Evolutionary conservation across 2,888 invertebrate genomes (phyloP).

Genomic region (Watsonalla binaria): DNA sequence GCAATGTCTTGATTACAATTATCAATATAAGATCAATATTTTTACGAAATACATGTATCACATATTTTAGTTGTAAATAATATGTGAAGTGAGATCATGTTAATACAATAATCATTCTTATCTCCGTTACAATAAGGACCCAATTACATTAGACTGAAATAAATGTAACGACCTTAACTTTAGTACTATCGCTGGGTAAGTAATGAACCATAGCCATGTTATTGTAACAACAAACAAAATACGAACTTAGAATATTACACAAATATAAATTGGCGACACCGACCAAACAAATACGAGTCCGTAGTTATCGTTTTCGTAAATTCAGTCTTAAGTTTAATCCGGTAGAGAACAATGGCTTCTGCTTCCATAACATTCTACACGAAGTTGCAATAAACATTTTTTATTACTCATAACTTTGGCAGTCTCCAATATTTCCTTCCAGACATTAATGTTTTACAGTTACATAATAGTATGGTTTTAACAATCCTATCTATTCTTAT

Average conservation of each 20-base stretch:
- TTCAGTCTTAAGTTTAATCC: slow-evolving; percentile 29
- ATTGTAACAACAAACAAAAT: slow-evolving; percentile 29
- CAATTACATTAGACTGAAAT: slow-evolving; percentile 5
- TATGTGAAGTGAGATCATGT: not conserved
- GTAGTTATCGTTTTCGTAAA: slow-evolving; percentile 25
- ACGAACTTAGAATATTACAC: slow-evolving; percentile 26
- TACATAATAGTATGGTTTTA: not conserved
- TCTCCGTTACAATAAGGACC: not conserved
- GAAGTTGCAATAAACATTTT: slow-evolving; percentile 18
- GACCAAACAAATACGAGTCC: slow-evolving; percentile 24
- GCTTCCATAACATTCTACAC: slow-evolving; percentile 15
- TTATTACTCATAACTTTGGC: slow-evolving; percentile 28
- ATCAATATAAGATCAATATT: too few species aligned
- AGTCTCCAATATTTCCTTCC: slow-evolving; percentile 11
- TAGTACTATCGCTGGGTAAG: slow-evolving; percentile 22
- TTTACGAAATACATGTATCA: too few species aligned
- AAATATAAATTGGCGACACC: slow-evolving; percentile 2
- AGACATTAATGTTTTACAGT: not conserved
- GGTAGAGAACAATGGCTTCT: slow-evolving; percentile 5
- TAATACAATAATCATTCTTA: not conserved
- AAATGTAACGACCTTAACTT: slow-evolving; percentile 9
- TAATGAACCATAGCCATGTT: slow-evolving; percentile 28
- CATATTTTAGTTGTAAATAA: not conserved
- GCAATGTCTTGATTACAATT: too few species aligned
- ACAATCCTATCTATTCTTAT: not conserved